phyloP scores from a whole-genome alignment of 2,113 vertebrate genomes.

The Cygnus atratus region DNA sequence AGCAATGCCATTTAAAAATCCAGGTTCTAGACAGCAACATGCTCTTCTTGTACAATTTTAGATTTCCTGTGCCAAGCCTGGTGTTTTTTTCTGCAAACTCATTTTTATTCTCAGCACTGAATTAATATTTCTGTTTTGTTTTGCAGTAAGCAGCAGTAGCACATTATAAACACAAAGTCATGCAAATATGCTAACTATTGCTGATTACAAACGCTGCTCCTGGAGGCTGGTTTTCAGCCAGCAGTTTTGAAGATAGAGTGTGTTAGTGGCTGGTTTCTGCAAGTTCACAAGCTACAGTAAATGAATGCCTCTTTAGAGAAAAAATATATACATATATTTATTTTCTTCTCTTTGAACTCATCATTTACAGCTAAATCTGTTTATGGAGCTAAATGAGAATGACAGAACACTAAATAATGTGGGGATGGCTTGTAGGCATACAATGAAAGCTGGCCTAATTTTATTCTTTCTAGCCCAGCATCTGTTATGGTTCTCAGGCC shows the following conservation, averaged over 20 bases:
- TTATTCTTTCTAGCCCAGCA: neutral
- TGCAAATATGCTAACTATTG: neutral
- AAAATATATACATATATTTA: neutral
- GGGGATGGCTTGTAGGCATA: neutral
- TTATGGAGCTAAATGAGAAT: neutral
- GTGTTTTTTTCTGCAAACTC: neutral
- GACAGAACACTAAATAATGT: neutral
- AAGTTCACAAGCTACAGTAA: neutral
- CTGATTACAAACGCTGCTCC: neutral
- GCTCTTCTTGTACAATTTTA: neutral
- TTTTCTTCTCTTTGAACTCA: conserved; percentile 13
- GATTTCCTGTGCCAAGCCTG: neutral
- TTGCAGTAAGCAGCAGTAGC: neutral
- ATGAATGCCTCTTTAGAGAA: neutral
- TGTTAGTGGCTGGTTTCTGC: neutral
- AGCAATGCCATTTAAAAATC: neutral
- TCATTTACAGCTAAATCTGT: neutral
- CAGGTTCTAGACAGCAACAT: neutral
- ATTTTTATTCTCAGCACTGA: neutral
- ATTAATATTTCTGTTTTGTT: neutral
- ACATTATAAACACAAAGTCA: neutral
- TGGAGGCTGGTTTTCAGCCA: neutral
- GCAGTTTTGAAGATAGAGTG: neutral
- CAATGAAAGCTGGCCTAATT: neutral
- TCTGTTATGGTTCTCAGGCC: neutral